Evolutionary conservation across 2,888 invertebrate species (phyloP).

Genomic region (Hydroisotoma schaefferi): DNA sequence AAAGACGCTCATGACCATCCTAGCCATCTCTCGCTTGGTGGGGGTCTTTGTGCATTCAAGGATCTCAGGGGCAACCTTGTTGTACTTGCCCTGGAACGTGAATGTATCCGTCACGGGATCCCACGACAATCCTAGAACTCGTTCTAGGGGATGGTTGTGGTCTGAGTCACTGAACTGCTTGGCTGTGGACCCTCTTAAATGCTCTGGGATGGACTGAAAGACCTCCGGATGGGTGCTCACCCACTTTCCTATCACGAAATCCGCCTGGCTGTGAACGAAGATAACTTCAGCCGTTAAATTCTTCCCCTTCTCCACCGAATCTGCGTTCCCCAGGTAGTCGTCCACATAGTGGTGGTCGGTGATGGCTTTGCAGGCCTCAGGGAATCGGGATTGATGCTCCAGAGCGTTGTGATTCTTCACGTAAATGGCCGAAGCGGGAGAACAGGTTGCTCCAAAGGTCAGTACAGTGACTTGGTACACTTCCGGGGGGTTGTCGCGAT

Average conservation of each 20-base stretch:
- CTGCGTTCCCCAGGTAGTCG: slow-evolving; percentile 7
- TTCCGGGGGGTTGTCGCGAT: background rate
- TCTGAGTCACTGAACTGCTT: background rate
- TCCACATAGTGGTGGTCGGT: background rate
- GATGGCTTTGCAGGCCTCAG: background rate
- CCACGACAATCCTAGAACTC: slow-evolving; percentile 23
- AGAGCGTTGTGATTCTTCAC: background rate
- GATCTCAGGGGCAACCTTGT: slow-evolving; percentile 1
- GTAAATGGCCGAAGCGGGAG: background rate
- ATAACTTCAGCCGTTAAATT: slow-evolving; percentile 6
- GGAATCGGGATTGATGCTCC: background rate
- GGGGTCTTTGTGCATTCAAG: slow-evolving; percentile 17
- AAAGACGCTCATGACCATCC: slow-evolving; percentile 48
- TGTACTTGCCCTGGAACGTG: slow-evolving; percentile 7
- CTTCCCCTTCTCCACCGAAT: slow-evolving; percentile 6
- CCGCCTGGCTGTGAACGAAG: slow-evolving; percentile 11
- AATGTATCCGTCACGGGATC: slow-evolving; percentile 13
- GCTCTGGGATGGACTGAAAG: too few relatives aligned
- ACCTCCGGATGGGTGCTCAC: background rate
- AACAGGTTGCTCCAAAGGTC: slow-evolving; percentile 12
- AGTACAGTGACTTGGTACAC: background rate
- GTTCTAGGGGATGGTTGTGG: slow-evolving; percentile 8
- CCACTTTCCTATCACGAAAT: slow-evolving; percentile 21
- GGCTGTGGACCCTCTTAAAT: too few relatives aligned
- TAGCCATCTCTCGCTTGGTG: slow-evolving; percentile 49